Conservation (phyloP, 2,797 vertebrate species). For the Sciurus carolinensis region DNA sequence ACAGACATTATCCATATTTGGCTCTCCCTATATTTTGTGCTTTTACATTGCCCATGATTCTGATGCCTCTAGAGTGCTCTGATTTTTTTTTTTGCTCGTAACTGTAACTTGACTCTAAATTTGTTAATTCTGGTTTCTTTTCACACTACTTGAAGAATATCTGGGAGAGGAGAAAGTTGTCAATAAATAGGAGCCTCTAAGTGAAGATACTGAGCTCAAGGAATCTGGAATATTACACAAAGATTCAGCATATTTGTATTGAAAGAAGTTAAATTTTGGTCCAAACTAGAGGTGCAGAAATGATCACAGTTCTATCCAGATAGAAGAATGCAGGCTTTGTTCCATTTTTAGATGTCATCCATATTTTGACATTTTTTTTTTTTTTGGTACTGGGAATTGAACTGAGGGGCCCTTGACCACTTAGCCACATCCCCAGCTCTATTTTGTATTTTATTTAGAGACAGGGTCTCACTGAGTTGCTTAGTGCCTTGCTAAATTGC, state of each 20-base stretch:
- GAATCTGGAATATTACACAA: neutral
- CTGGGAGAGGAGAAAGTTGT: neutral
- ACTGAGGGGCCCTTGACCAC: too few species aligned
- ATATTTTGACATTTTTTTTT: neutral
- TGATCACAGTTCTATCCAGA: neutral
- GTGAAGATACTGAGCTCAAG: neutral
- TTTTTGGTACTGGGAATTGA: too few species aligned
- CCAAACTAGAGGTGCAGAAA: neutral
- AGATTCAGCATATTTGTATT: neutral
- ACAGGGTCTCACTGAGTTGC: too few species aligned
- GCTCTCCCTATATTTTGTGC: too few species aligned
- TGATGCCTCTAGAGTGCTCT: neutral
- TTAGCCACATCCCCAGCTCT: too few species aligned
- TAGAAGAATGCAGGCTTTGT: neutral
- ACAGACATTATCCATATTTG: neutral
- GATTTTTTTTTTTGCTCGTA: neutral
- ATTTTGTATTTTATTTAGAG: too few species aligned
- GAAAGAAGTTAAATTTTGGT: neutral
- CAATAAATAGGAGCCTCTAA: neutral
- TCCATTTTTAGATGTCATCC: neutral
- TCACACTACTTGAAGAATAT: neutral
- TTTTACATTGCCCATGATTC: neutral
- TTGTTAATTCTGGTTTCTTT: slow-evolving; percentile 33
- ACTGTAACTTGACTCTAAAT: neutral
- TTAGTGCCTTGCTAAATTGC: too few species aligned